Percentiles rank a stretch among this genome's conserved stretches.
These are phyloP conservation scores for Embiotoca jacksoni DNA, from an alignment of 2,113 vertebrate species.

Conservation along the genomic window DNA sequence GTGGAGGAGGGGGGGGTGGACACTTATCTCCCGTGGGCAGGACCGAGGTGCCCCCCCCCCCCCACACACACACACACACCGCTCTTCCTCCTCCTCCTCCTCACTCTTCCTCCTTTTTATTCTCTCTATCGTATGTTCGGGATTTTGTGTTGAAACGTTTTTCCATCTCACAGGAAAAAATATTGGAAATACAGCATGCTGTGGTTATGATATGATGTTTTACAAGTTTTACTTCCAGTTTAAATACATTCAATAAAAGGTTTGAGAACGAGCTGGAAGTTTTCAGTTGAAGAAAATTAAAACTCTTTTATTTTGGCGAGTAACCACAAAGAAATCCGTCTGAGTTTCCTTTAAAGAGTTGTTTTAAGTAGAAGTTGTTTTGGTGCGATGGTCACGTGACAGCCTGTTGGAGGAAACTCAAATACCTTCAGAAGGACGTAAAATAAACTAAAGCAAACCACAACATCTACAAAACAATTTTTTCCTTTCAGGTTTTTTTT, in stretches of 20 bases:
- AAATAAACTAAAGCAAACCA: too few relatives aligned
- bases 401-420: too few relatives aligned
- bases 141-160: constrained; percentile 4
- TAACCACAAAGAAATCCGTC: too few relatives aligned
- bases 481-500: background rate
- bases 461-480: background rate
- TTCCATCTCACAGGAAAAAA: background rate
- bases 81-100: constrained; percentile 11
- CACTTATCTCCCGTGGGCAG: constrained; percentile 77
- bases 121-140: constrained; percentile 34
- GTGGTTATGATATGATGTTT: background rate
- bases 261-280: too few relatives aligned
- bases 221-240: constrained; percentile 4
- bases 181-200: background rate
- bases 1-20: constrained; percentile 10
- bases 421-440: too few relatives aligned
- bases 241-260: too few relatives aligned
- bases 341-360: too few relatives aligned
- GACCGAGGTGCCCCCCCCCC: constrained; percentile 37
- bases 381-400: too few relatives aligned
- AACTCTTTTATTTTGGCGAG: too few relatives aligned
- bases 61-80: constrained; percentile 9
- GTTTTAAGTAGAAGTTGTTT: too few relatives aligned
- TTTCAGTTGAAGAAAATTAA: too few relatives aligned
- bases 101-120: constrained; percentile 33